A percentile compares a stretch with the other conserved stretches of the same genome.
Conservation (phyloP, 2,113 vertebrate species). For the Rhea pennata region DNA sequence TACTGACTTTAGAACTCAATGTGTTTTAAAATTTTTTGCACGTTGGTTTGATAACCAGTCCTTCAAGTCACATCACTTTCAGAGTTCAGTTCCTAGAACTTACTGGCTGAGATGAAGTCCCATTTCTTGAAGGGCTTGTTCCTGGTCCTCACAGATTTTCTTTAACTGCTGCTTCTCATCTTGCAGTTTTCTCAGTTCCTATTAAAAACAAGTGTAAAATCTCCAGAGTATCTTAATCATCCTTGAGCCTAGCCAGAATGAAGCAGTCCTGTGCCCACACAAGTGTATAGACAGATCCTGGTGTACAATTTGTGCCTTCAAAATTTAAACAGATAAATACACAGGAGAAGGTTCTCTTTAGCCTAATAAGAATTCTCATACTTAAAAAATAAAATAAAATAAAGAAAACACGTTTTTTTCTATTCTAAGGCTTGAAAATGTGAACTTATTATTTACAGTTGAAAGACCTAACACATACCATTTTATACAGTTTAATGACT, state of each 20-base stretch:
- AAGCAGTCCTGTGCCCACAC: neutral
- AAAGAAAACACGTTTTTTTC: neutral
- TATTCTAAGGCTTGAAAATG: neutral
- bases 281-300: neutral
- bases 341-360: neutral
- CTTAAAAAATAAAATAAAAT: neutral
- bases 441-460: neutral
- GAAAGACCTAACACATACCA: neutral
- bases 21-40: neutral
- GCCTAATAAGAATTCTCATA: neutral
- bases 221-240: neutral
- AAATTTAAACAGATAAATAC: neutral
- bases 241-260: neutral
- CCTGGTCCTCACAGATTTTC: slow-evolving; percentile 90
- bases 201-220: neutral
- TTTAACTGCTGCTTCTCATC: slow-evolving; percentile 90
- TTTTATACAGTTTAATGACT: neutral
- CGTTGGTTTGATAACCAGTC: neutral
- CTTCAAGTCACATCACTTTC: rapidly evolving
- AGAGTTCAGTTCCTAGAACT: slow-evolving; percentile 40
- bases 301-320: neutral
- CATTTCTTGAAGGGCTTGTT: slow-evolving; percentile 97
- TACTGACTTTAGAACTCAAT: neutral
- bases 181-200: slow-evolving; percentile 90
- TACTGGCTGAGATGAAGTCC: slow-evolving; percentile 98